Evolutionary conservation across 2,888 invertebrate species (phyloP).

Genomic region (Hipparchia sbordonii): DNA sequence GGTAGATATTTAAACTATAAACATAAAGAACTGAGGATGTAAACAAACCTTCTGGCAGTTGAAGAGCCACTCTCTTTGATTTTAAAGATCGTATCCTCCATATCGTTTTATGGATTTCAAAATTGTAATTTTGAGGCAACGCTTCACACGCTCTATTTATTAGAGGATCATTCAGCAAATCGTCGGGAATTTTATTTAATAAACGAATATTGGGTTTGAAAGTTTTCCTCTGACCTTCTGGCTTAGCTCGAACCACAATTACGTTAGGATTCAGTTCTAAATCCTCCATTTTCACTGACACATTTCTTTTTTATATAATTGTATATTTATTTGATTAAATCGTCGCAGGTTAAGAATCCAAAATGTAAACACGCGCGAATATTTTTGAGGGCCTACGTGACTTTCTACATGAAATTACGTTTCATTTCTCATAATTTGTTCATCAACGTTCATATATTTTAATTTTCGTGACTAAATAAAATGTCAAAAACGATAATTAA

Average conservation of each 20-base stretch:
- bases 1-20: too few species aligned
- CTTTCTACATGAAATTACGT: constrained; percentile 55
- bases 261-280: constrained; percentile 66
- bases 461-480: background rate
- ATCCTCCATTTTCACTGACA: constrained; percentile 60
- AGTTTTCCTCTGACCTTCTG: constrained; percentile 87
- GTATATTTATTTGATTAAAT: background rate
- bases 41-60: constrained; percentile 94
- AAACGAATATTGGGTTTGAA: constrained; percentile 88
- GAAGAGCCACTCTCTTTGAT: constrained; percentile 95
- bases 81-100: constrained; percentile 95
- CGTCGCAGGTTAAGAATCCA: constrained; percentile 61
- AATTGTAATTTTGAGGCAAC: constrained; percentile 97
- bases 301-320: constrained; percentile 16
- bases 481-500: too few species aligned
- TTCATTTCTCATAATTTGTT: constrained; percentile 29
- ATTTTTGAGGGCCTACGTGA: constrained; percentile 71
- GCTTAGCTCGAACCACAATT: constrained; percentile 90
- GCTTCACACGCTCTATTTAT: constrained; percentile 88
- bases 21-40: background rate
- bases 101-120: constrained; percentile 98
- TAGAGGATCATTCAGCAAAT: constrained; percentile 88
- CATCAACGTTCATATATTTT: background rate
- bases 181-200: constrained; percentile 91
- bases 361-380: constrained; percentile 63